Conservation (phyloP, 2,113 vertebrate species). For the Tamias sibiricus region DNA sequence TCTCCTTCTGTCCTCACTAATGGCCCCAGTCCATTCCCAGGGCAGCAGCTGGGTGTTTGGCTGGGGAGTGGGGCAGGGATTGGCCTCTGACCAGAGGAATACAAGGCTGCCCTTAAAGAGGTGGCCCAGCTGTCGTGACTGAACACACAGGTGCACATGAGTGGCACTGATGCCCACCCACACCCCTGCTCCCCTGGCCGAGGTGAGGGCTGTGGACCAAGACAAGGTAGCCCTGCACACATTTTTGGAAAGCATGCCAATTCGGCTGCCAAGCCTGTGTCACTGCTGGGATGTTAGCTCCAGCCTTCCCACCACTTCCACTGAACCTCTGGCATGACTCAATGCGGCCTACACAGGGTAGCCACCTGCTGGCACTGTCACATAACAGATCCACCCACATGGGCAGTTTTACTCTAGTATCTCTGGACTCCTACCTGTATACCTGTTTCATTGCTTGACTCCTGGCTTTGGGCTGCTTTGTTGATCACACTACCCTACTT, state of each 20-base stretch:
- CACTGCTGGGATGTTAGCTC: neutral
- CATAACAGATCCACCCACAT: neutral
- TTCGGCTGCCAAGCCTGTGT: neutral
- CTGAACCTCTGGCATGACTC: neutral
- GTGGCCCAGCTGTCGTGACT: constrained; percentile 59
- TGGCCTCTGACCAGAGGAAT: constrained; percentile 67
- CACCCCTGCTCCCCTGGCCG: neutral
- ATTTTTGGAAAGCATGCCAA: neutral
- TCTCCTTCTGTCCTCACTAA: constrained; percentile 70
- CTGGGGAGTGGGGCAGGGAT: constrained; percentile 9
- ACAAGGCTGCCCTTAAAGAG: constrained; percentile 66
- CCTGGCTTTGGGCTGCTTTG: neutral
- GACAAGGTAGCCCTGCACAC: neutral
- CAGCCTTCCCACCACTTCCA: neutral
- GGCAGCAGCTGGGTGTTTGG: constrained; percentile 68
- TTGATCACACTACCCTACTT: neutral
- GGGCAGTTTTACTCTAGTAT: neutral
- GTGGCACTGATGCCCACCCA: neutral
- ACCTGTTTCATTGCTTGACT: neutral
- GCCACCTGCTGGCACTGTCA: neutral
- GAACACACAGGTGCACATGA: constrained; percentile 51
- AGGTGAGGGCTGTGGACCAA: constrained; percentile 27
- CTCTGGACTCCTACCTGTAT: neutral
- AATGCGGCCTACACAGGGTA: neutral
- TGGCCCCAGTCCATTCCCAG: constrained; percentile 69